Base-by-base conservation (phyloP, 2,797 vertebrate species). In the Chloroceryle inda region DNA sequence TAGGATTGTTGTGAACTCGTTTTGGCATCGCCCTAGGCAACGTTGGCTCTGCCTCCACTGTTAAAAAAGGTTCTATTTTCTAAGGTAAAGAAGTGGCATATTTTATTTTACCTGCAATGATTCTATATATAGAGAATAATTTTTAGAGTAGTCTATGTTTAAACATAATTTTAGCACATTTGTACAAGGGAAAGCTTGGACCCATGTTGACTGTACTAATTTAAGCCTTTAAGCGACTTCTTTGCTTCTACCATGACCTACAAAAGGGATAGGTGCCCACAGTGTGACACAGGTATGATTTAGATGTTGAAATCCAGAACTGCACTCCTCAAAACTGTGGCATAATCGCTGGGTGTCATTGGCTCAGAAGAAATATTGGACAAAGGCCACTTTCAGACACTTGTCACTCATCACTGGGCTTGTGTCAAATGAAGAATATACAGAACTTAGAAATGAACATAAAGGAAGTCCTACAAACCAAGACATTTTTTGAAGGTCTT, bases 11-110 rank as follows among this genome's bases (percentile, higher is more conserved):
- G 31, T 78, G 78, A 92, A 66, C 14, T 92, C 62, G 40, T 73
- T 94, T 88, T 86, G n/a, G 47, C 47, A 69, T 75, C 49, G 71
- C 90, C 77, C 16, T 44, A 67, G 73, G 92, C 88, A 84, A 27
- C 31, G 17, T 2, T 64, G 61, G 18, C 24, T 92, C 45, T 73
- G 29, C 24, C 47, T 78, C 59, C 59, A 61, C 24, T 66, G 20
- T 68, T 90, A 38, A 27, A 80, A 88, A 83, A 66, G 5, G 4
- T 9, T 81, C 21, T 84, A 7, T 81, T 84, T 94, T 80, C 53
- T 69, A 62, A 87, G n/a, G 38, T 7, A 82, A 63, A 44, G 14
- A 74, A 21, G 18, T 52, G 22, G 49, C 11, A 79, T 63, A 69
- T 88, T 88, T 94, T 52, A 84, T 63, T 93, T 92, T 85, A 78